A percentile compares a stretch with the other conserved stretches of the same genome.
Conservation (phyloP, 2,113 vertebrate genomes). For the Oriolus oriolus region DNA sequence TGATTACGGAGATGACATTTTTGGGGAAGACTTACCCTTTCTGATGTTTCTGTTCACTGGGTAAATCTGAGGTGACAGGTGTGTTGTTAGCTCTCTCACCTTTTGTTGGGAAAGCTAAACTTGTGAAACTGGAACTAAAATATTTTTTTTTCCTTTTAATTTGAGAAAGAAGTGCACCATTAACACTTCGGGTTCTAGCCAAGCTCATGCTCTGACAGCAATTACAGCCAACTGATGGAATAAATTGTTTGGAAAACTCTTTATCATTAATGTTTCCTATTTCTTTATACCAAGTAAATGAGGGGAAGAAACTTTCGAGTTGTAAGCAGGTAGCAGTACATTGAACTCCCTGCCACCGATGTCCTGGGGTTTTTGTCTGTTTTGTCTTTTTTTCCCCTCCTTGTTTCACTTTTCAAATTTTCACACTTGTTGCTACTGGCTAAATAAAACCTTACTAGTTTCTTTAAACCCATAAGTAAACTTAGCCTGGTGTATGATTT, state of each 20-base stretch:
- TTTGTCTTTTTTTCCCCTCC: background rate
- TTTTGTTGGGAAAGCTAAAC: slow-evolving; percentile 20
- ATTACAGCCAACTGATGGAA: slow-evolving; percentile 28
- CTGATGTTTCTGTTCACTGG: background rate
- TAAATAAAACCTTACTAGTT: background rate
- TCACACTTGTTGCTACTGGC: slow-evolving; percentile 4
- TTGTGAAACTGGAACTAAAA: slow-evolving; percentile 24
- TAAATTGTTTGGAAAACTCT: slow-evolving; percentile 52
- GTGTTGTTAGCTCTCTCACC: background rate
- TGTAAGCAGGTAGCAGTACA: background rate
- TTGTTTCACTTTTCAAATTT: background rate
- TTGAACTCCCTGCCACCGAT: background rate
- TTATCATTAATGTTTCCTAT: background rate
- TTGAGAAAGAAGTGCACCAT: slow-evolving; percentile 16
- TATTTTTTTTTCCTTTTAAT: background rate
- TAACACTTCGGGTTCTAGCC: slow-evolving; percentile 18
- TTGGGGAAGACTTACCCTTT: slow-evolving; percentile 34
- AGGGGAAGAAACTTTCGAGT: background rate
- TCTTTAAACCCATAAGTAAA: background rate
- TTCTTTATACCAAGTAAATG: background rate
- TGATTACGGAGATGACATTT: slow-evolving; percentile 34
- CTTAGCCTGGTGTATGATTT: background rate
- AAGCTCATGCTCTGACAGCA: background rate
- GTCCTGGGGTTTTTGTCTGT: background rate
- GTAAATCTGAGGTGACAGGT: background rate